Evolutionary conservation across 2,888 invertebrate species (phyloP).

Genomic region (Andrena praecox): DNA sequence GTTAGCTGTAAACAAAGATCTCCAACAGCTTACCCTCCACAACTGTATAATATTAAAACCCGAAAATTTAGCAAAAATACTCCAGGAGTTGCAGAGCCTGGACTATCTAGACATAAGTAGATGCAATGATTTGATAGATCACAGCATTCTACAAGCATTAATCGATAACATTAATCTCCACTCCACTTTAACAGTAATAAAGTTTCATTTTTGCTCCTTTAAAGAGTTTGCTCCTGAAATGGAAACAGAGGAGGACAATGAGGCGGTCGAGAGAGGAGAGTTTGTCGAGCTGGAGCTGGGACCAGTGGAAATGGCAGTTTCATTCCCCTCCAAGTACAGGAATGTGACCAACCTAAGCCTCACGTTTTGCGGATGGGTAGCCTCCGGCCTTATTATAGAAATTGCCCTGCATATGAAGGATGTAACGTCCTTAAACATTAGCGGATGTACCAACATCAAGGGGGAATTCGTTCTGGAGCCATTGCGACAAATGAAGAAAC

Average conservation of each 20-base stretch:
- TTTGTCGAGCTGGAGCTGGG: background rate
- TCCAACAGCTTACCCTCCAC: background rate
- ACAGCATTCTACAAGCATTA: background rate
- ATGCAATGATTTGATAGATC: background rate
- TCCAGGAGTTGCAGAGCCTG: background rate
- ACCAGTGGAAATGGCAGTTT: background rate
- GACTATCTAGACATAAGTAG: background rate
- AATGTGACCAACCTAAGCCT: background rate
- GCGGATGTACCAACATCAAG: background rate
- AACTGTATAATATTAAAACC: background rate
- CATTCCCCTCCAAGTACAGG: background rate
- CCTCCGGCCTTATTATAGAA: fast-evolving
- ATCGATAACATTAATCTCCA: background rate
- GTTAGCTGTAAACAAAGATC: fast-evolving
- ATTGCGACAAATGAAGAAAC: background rate
- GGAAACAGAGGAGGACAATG: background rate
- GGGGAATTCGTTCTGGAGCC: background rate
- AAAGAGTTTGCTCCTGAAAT: background rate
- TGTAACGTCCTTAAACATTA: background rate
- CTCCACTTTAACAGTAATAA: background rate
- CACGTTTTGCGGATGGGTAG: background rate
- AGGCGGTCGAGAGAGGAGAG: background rate
- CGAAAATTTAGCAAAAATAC: background rate
- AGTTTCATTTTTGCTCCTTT: background rate
- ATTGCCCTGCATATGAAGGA: background rate